phyloP scores from a whole-genome alignment of 2,797 vertebrate species.

The Agapornis canus region DNA sequence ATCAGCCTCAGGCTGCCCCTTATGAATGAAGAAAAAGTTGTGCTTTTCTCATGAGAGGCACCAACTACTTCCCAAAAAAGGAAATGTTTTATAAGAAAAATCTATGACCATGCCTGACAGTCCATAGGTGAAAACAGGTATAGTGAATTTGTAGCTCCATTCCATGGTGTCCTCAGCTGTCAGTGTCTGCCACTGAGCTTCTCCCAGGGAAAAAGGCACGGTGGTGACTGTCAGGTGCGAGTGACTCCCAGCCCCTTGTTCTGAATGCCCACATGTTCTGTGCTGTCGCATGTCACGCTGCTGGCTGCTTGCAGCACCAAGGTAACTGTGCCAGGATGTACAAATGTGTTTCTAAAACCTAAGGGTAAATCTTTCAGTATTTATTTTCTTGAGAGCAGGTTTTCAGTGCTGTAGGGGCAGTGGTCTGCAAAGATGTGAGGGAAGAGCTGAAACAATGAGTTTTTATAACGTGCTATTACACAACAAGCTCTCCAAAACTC shows the following conservation, averaged over 20 bases:
- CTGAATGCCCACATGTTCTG: neutral
- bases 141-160: neutral
- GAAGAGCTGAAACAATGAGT: neutral
- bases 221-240: neutral
- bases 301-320: neutral
- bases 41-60: neutral
- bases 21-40: neutral
- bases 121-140: neutral
- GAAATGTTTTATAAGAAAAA: neutral
- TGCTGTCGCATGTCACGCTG: neutral
- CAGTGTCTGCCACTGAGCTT: neutral
- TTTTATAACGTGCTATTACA: neutral
- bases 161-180: neutral
- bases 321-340: neutral
- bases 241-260: neutral
- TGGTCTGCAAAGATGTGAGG: neutral
- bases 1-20: neutral
- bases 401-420: neutral
- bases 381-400: neutral
- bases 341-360: neutral
- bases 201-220: neutral
- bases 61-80: neutral
- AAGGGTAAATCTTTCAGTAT: neutral
- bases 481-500: neutral
- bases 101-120: neutral